phyloP scores from a whole-genome alignment of 2,113 vertebrate species.

The Girardinichthys multiradiatus region DNA sequence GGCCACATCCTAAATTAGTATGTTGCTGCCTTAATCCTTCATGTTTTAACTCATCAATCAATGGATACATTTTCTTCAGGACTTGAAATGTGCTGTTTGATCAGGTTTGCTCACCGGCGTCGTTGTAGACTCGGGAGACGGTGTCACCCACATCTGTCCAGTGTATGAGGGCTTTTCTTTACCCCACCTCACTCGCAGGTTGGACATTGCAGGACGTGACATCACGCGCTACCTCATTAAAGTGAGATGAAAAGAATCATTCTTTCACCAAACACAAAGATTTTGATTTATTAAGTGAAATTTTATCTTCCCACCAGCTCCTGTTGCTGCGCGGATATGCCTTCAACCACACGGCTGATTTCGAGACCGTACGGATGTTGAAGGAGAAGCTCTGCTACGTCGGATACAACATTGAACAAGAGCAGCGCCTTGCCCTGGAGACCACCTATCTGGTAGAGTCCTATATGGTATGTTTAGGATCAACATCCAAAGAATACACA shows the following conservation, averaged over 20 bases:
- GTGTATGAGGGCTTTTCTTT: conserved; percentile 98
- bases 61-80: neutral
- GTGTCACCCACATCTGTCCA: conserved; percentile 97
- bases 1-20: neutral
- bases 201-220: conserved; percentile 97
- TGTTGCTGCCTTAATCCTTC: neutral
- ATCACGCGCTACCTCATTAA: conserved; percentile 99
- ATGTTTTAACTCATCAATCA: neutral
- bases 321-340: conserved; percentile 93
- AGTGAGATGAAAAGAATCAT: conserved; percentile 68
- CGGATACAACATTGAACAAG: conserved; percentile 97
- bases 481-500: neutral
- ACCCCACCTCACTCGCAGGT: conserved; percentile 94
- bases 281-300: neutral
- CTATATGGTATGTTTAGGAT: conserved; percentile 79
- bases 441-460: conserved; percentile 95
- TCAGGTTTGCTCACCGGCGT: conserved; percentile 94
- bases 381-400: conserved; percentile 98
- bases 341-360: conserved; percentile 98
- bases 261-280: neutral
- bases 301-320: conserved; percentile 74
- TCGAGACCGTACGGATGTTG: conserved; percentile 97
- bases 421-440: conserved; percentile 93
- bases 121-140: conserved; percentile 97
- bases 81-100: neutral